phyloP scores from a whole-genome alignment of 30 jellyfish, hydroid and myxozoan species.

The Chrysaora quinquecirrha region DNA sequence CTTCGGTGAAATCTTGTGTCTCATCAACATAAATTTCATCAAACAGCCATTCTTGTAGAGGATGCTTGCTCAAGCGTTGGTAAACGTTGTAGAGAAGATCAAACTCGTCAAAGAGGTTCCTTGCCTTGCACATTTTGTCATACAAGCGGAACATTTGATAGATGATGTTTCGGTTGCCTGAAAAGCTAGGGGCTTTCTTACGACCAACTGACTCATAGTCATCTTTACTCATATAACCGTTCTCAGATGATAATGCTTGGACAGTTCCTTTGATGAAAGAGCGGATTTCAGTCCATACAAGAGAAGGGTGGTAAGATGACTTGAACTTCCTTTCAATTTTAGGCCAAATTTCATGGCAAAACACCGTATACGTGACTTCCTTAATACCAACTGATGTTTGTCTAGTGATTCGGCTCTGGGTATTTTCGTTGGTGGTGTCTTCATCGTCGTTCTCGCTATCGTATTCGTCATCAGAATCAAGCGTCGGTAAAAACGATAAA shows the following conservation, averaged over 20 bases:
- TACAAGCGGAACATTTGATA: constrained; percentile 63
- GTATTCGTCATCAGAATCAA: constrained; percentile 47
- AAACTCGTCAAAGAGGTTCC: constrained; percentile 67
- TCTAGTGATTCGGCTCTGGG: neutral
- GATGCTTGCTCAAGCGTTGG: constrained; percentile 50
- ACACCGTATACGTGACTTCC: constrained; percentile 76
- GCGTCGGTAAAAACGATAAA: constrained; percentile 55
- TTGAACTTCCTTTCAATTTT: constrained; percentile 44
- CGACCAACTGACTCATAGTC: constrained; percentile 74
- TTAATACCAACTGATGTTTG: constrained; percentile 14
- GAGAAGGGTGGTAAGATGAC: constrained; percentile 72
- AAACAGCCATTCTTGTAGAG: constrained; percentile 65
- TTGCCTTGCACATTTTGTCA: constrained; percentile 36
- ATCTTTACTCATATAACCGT: constrained; percentile 66
- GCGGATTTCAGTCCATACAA: constrained; percentile 90
- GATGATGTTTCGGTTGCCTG: constrained; percentile 78
- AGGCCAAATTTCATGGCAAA: constrained; percentile 79
- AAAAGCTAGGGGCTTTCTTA: constrained; percentile 80
- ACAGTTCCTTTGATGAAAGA: constrained; percentile 86
- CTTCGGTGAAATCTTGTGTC: constrained; percentile 90
- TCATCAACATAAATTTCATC: constrained; percentile 89
- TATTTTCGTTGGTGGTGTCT: neutral
- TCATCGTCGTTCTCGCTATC: constrained; percentile 58
- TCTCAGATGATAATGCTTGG: constrained; percentile 56
- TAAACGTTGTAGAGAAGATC: constrained; percentile 68